These are phyloP conservation scores for Dysidea cf. avara DNA, from an alignment of 37 sponge, comb jelly and placozoan species.

Conservation along the genomic window DNA sequence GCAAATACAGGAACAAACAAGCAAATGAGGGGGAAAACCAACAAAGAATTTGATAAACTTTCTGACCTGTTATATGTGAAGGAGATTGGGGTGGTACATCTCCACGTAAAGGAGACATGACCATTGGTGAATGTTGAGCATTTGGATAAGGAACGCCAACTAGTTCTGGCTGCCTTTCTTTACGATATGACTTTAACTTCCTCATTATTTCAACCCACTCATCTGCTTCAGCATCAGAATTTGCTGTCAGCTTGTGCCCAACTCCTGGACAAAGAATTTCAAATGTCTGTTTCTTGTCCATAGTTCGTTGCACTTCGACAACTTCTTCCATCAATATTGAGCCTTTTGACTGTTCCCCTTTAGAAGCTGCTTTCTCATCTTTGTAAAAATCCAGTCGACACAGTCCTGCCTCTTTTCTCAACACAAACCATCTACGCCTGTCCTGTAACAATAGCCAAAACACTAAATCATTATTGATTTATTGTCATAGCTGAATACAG, in stretches of 20 bases:
- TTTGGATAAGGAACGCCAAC: neutral
- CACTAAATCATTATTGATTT: too few relatives aligned
- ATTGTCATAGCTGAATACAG: neutral
- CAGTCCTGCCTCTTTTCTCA: slow-evolving; percentile 45
- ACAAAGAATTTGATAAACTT: too few relatives aligned
- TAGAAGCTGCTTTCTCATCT: slow-evolving; percentile 74
- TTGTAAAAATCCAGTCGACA: slow-evolving; percentile 70
- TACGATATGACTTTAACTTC: slow-evolving; percentile 51
- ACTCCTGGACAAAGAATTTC: slow-evolving; percentile 81
- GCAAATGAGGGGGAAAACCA: too few relatives aligned
- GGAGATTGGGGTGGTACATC: slow-evolving; percentile 2
- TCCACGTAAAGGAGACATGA: neutral
- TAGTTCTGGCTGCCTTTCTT: slow-evolving; percentile 10
- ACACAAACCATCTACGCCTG: slow-evolving; percentile 68
- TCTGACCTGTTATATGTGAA: neutral
- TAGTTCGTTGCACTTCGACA: slow-evolving; percentile 54
- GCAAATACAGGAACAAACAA: too few relatives aligned
- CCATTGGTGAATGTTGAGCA: neutral
- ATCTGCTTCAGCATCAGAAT: slow-evolving; percentile 72
- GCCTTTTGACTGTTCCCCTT: slow-evolving; percentile 64
- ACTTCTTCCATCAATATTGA: slow-evolving; percentile 62
- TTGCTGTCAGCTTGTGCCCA: slow-evolving; percentile 63
- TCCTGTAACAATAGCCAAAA: slow-evolving; percentile 36
- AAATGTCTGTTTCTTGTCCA: slow-evolving; percentile 71
- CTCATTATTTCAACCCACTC: slow-evolving; percentile 60